Conservation (phyloP, 53 echinoderm and acorn worm genomes). For the Patiria pectinifera region DNA sequence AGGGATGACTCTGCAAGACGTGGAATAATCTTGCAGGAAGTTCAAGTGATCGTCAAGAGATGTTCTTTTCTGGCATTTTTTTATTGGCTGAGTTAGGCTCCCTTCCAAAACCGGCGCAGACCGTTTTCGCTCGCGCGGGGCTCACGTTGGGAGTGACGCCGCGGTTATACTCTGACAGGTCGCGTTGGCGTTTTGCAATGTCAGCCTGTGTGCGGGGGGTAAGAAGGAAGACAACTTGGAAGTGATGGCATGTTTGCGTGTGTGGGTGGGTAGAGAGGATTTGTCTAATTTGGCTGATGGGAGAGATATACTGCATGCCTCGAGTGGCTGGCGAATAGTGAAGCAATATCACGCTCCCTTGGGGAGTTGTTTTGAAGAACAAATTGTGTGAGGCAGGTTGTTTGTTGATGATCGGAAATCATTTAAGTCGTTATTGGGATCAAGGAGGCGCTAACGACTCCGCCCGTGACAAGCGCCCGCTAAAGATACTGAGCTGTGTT, state of each 20-base stretch:
- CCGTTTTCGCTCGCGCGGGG: neutral
- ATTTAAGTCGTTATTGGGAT: conserved; percentile 15
- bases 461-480: neutral
- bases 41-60: conserved; percentile 49
- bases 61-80: conserved; percentile 49
- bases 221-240: neutral
- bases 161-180: neutral
- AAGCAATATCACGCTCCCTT: neutral
- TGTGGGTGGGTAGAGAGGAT: conserved; percentile 26
- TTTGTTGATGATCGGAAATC: conserved; percentile 22
- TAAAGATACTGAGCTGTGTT: neutral
- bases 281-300: conserved; percentile 24
- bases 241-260: neutral
- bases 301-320: neutral
- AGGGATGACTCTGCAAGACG: conserved; percentile 51
- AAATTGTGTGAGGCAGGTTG: neutral
- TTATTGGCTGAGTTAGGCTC: conserved; percentile 48
- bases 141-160: neutral
- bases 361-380: neutral
- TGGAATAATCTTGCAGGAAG: conserved; percentile 53
- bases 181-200: conserved; percentile 63
- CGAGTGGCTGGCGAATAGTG: neutral
- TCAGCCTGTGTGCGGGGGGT: conserved; percentile 7
- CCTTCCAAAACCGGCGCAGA: conserved; percentile 47
- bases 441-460: conserved; percentile 13